Evolutionary conservation across 1,140 invertebrate genomes (phyloP).

Genomic region (Anadara kagoshimensis): DNA sequence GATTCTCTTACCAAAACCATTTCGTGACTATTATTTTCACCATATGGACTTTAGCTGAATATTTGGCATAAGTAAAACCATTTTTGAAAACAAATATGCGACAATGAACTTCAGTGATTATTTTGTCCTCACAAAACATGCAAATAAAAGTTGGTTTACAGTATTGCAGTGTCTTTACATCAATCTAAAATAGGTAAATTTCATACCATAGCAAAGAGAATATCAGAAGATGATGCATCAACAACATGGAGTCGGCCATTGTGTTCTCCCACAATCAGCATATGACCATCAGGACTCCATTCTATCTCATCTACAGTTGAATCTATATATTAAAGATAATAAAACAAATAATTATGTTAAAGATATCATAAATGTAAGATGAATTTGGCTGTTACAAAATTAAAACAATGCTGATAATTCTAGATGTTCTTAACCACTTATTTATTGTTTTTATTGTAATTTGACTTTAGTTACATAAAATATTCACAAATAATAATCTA

Average conservation of each 20-base stretch:
- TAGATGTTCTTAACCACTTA: not conserved
- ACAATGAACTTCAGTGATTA: too few species aligned
- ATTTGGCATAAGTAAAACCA: too few species aligned
- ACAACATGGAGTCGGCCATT: slow-evolving; percentile 50
- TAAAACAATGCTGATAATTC: not conserved
- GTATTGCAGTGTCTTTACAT: too few species aligned
- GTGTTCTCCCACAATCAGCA: slow-evolving; percentile 50
- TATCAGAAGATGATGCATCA: slow-evolving; percentile 34
- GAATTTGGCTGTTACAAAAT: not conserved
- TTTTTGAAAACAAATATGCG: too few species aligned
- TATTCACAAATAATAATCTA: too few species aligned
- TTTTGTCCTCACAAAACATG: too few species aligned
- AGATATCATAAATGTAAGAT: not conserved
- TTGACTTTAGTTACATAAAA: too few species aligned
- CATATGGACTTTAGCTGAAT: too few species aligned
- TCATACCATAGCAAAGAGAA: slow-evolving; percentile 50
- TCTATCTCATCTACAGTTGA: slow-evolving; percentile 41
- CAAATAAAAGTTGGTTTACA: too few species aligned
- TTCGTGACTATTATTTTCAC: too few species aligned
- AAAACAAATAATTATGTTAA: not conserved
- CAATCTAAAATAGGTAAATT: not conserved
- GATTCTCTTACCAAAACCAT: too few species aligned
- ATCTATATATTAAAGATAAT: slow-evolving; percentile 33
- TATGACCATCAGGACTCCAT: slow-evolving; percentile 49
- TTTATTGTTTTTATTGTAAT: too few species aligned